Conservation (phyloP, 2,888 invertebrate species). For the Pseudolycoriella hygida region DNA sequence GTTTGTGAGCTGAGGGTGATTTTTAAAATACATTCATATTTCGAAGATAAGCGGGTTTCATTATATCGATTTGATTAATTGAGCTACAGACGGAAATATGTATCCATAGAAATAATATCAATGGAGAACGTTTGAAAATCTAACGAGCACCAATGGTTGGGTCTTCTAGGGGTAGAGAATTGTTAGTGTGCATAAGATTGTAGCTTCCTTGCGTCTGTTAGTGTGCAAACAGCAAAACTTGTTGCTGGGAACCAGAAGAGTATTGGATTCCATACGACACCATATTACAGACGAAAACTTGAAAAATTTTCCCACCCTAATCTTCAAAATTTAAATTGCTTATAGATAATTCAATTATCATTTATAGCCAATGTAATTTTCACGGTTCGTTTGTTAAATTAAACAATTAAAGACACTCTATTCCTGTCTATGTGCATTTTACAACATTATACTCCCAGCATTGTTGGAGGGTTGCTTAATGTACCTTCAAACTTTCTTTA, state of each 20-base stretch:
- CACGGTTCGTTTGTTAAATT: conserved; percentile 11
- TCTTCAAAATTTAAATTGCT: too few relatives aligned
- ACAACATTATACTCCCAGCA: background rate
- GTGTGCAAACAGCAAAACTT: too few relatives aligned
- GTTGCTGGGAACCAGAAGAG: too few relatives aligned
- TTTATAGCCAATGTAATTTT: conserved; percentile 10
- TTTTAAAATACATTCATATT: background rate
- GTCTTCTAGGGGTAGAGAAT: too few relatives aligned
- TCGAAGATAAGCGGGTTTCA: conserved; percentile 1
- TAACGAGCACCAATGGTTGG: too few relatives aligned
- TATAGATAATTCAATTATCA: conserved; percentile 8
- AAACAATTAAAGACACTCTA: conserved; percentile 11
- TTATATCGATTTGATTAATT: conserved; percentile 3
- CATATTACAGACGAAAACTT: too few relatives aligned
- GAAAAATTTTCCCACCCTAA: too few relatives aligned
- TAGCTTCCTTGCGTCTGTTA: too few relatives aligned
- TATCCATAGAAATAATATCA: too few relatives aligned
- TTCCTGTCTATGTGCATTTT: conserved; percentile 1
- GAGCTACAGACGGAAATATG: background rate
- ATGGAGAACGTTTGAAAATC: too few relatives aligned
- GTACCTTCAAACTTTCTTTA: background rate
- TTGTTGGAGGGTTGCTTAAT: background rate
- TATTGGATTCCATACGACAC: too few relatives aligned
- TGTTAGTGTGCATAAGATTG: too few relatives aligned
- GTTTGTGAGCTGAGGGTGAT: background rate